Base-by-base conservation (phyloP, 1,140 invertebrate species). In the Choristoneura fumiferana region DNA sequence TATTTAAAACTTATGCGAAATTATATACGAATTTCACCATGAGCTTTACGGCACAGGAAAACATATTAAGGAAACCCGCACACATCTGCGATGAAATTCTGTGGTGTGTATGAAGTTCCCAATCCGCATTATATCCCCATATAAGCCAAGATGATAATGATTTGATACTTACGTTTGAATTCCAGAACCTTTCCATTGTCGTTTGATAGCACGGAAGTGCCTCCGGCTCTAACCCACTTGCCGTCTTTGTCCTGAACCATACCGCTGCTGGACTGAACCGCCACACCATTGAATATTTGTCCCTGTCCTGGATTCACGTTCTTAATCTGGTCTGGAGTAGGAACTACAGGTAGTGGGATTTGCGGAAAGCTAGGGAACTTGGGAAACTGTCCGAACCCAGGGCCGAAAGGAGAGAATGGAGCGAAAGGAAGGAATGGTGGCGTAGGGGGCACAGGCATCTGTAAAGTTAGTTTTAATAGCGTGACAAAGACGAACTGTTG, bases 181-280 rank as follows among this genome's bases (percentile, higher is more conserved):
- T 72, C 53, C 15, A 72, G 67, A 1, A 73, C 62, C 0, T 70
- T 58, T n/a, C 76, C 78, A 36, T 77, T 70, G 5, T 75, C 57
- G 38, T 81, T 75, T 22, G 66, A 68, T 5, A 76, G 0, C n/a
- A 82, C 43, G 1, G 69, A 61, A 12, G 71, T 67, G 10, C 70
- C 71, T n/a, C 72, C 71, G 8, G 40, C 57, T 22, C 55, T 61
- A 0, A 71, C 35, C 0, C 64, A 15, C 6, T 80, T 81, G 0
- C 78, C 81, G 5, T 76, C 54, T 1, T 63, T 49, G 9, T 67
- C 76, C 14, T 22, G 39, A 0, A 36, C 57, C 0, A 60, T 54
- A 0, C 54, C 61, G 17, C 65, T 74, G 0, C 14, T 58, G 0
- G 76, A 70, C 4, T 40, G 65, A 4, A 81, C 65, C 1, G 67